Conservation (phyloP, 2,113 vertebrate species). For the Rhegmatorhina hoffmannsi region DNA sequence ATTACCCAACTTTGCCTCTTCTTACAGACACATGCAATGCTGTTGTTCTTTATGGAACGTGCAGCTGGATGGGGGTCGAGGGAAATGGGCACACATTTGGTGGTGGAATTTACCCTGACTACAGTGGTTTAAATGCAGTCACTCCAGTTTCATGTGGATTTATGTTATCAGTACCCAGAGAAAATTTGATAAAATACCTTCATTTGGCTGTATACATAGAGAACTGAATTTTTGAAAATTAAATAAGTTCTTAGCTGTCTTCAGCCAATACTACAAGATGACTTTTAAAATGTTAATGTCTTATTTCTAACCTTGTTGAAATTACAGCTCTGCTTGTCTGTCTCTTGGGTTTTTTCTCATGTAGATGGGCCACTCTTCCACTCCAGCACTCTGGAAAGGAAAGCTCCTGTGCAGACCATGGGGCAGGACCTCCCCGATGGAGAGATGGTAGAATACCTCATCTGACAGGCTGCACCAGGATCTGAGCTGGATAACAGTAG, state of each 20-base stretch:
- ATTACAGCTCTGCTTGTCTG: slow-evolving; percentile 12
- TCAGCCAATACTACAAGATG: background rate
- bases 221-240: background rate
- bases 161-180: background rate
- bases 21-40: slow-evolving; percentile 18
- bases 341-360: slow-evolving; percentile 41
- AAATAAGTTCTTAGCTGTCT: background rate
- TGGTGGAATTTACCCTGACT: background rate
- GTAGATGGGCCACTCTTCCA: slow-evolving; percentile 78
- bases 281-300: background rate
- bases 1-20: slow-evolving; percentile 54
- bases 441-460: slow-evolving; percentile 87
- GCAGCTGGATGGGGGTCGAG: background rate
- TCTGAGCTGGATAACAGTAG: slow-evolving; percentile 57
- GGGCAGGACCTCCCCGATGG: slow-evolving; percentile 80
- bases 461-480: slow-evolving; percentile 67
- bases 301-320: background rate
- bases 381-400: slow-evolving; percentile 80
- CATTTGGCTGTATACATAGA: background rate
- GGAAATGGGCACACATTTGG: slow-evolving; percentile 3
- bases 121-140: background rate
- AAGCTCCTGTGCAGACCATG: slow-evolving; percentile 74
- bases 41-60: slow-evolving; percentile 31
- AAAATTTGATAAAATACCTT: background rate
- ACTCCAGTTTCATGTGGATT: background rate